phyloP scores from a whole-genome alignment of 2,888 invertebrate species.

The Cremastinae sp. region DNA sequence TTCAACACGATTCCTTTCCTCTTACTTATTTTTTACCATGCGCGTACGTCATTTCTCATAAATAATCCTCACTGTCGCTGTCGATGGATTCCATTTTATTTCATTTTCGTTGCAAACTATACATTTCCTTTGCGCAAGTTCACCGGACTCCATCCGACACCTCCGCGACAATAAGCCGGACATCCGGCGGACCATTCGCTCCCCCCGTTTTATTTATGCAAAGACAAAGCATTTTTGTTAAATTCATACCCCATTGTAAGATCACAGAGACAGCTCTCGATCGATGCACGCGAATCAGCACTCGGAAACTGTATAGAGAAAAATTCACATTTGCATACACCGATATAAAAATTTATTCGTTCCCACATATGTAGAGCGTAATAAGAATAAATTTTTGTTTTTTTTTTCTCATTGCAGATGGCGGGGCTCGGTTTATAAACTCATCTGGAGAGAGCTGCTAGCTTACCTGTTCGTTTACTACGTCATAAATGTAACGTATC shows the following conservation, averaged over 20 bases:
- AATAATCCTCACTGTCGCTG: conserved; percentile 7
- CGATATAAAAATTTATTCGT: no score
- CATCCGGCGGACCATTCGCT: conserved; percentile 66
- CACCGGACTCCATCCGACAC: conserved; percentile 1
- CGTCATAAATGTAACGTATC: conserved; percentile 92
- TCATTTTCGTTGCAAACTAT: neutral
- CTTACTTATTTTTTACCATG: neutral
- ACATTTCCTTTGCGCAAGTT: neutral
- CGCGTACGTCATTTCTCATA: neutral
- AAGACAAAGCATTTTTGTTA: neutral
- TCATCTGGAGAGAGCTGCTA: conserved; percentile 95
- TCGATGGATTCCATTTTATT: neutral
- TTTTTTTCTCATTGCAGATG: conserved; percentile 88
- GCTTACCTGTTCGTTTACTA: conserved; percentile 93
- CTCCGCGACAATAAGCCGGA: conserved; percentile 68
- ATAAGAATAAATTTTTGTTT: no score
- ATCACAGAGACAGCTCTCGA: neutral
- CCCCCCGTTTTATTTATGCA: conserved; percentile 29
- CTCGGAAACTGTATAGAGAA: no score
- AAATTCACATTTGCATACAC: no score
- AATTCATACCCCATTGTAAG: neutral
- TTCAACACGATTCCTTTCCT: conserved; percentile 25
- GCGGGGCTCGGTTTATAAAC: conserved; percentile 97
- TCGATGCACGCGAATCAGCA: no score
- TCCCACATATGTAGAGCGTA: no score